Evolutionary conservation across 2,888 invertebrate species (phyloP).

Genomic region (Taphrorychus bicolor): DNA sequence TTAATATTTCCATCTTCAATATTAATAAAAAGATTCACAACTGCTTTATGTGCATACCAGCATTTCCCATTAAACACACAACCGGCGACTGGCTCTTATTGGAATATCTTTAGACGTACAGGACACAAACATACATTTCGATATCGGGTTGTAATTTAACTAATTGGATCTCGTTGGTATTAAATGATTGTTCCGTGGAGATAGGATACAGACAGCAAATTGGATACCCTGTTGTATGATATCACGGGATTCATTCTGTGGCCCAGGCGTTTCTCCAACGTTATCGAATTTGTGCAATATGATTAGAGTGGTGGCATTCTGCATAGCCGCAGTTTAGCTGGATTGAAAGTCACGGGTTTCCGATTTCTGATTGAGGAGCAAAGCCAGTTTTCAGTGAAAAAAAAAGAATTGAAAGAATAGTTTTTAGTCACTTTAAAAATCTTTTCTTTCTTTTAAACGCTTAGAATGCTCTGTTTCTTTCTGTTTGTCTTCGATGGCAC

Average conservation of each 20-base stretch:
- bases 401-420: no score
- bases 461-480: no score
- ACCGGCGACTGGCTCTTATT: background rate
- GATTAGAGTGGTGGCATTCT: no score
- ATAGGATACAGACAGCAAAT: background rate
- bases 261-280: background rate
- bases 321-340: no score
- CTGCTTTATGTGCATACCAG: no score
- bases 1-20: background rate
- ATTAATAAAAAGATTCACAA: background rate
- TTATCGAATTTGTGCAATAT: background rate
- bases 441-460: no score
- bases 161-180: background rate
- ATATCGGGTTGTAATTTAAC: background rate
- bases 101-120: background rate
- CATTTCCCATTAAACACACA: no score
- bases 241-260: background rate
- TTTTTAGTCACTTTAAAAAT: no score
- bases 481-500: no score
- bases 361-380: no score
- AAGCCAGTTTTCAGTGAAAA: no score
- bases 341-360: no score
- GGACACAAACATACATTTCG: background rate
- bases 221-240: background rate
- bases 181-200: background rate